These are phyloP conservation scores for Gallinago solitaria DNA, from an alignment of 2,797 vertebrate genomes.

Conservation along the genomic window DNA sequence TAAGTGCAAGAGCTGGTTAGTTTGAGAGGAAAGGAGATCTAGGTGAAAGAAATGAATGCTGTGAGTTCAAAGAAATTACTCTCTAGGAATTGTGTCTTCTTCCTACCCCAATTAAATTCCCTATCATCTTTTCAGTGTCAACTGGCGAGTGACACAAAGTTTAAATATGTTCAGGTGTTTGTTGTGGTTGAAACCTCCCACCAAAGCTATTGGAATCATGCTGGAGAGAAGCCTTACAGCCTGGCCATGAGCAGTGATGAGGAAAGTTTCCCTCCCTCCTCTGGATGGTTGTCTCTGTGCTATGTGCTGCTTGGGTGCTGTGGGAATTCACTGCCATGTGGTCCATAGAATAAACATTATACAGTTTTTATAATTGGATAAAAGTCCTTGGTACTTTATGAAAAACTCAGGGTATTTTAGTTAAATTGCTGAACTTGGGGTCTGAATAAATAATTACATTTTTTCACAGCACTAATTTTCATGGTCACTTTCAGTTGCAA, in stretches of 20 bases:
- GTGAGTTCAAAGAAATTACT: neutral
- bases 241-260: neutral
- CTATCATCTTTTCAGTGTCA: neutral
- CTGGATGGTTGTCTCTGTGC: neutral
- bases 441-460: neutral
- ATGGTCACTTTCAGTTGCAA: neutral
- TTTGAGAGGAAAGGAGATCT: neutral
- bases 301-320: neutral
- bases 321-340: neutral
- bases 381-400: neutral
- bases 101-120: neutral
- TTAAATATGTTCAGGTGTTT: neutral
- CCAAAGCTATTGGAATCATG: neutral
- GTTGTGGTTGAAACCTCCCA: neutral
- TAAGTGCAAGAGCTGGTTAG: neutral
- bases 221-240: neutral
- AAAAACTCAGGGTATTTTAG: neutral
- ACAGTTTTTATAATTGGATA: neutral
- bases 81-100: neutral
- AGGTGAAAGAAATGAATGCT: neutral
- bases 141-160: neutral
- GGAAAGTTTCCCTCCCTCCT: neutral
- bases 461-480: neutral
- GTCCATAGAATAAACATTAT: neutral
- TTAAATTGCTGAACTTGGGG: neutral